Conservation (phyloP, 2,797 vertebrate genomes). For the Lithobates sylvaticus region DNA sequence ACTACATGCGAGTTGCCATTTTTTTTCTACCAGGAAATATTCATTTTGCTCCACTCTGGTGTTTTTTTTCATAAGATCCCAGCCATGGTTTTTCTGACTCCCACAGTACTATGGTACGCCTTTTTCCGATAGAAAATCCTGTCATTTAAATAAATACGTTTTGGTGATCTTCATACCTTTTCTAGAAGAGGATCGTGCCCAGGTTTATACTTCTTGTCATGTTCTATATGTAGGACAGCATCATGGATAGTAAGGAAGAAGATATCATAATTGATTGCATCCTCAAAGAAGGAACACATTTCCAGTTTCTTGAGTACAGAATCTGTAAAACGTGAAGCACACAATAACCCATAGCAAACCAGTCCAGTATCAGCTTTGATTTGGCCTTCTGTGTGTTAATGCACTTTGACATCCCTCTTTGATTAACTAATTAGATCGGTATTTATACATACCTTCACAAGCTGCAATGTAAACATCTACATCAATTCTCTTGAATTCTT, state of each 20-base stretch:
- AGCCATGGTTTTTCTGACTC: no score
- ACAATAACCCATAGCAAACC: not conserved
- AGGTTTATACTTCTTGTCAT: slow-evolving; percentile 65
- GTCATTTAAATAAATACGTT: no score
- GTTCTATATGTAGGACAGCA: slow-evolving; percentile 81
- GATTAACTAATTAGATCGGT: no score
- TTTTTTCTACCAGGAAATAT: no score
- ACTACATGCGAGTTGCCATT: no score
- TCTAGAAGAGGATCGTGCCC: slow-evolving; percentile 78
- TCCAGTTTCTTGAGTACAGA: slow-evolving; percentile 82
- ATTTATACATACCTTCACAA: slow-evolving; percentile 86
- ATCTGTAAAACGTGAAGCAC: slow-evolving; percentile 71
- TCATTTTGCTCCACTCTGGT: no score
- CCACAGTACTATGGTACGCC: no score
- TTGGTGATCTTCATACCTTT: slow-evolving; percentile 69
- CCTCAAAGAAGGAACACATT: slow-evolving; percentile 82
- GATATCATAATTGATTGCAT: slow-evolving; percentile 79
- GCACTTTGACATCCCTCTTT: not conserved
- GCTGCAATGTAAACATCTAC: slow-evolving; percentile 84
- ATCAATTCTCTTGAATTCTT: slow-evolving; percentile 85
- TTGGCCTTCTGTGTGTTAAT: not conserved
- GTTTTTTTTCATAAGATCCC: no score
- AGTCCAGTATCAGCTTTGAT: not conserved
- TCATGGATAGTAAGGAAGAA: slow-evolving; percentile 86
- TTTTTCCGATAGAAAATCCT: no score